Evolutionary conservation across 1,140 invertebrate genomes (phyloP).

Genomic region (Homarus americanus): DNA sequence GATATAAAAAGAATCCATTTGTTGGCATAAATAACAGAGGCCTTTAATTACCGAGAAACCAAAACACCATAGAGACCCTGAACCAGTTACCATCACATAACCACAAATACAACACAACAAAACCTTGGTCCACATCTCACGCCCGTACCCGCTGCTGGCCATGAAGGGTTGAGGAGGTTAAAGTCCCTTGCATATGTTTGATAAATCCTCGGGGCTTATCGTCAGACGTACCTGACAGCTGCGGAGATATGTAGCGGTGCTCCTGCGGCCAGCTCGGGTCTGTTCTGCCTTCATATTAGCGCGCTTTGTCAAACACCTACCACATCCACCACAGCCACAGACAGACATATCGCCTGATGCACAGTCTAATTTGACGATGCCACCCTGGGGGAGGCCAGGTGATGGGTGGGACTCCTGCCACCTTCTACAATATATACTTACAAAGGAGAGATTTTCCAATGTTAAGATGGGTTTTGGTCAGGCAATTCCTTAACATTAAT

Average conservation of each 20-base stretch:
- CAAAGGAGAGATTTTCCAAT: not conserved
- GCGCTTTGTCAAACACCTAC: not conserved
- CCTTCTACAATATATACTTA: too few species aligned
- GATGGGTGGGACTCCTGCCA: too few species aligned
- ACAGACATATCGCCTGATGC: not conserved
- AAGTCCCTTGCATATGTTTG: not conserved
- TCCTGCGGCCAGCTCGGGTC: not conserved
- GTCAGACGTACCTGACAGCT: not conserved
- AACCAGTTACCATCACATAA: too few species aligned
- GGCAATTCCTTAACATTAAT: not conserved
- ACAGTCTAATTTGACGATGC: not conserved
- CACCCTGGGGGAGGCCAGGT: too few species aligned
- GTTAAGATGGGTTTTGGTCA: not conserved
- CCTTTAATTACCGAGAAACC: too few species aligned
- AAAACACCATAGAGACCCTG: too few species aligned
- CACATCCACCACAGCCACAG: not conserved
- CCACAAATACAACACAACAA: too few species aligned
- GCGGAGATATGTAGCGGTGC: not conserved
- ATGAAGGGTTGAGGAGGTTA: too few species aligned
- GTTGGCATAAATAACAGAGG: too few species aligned
- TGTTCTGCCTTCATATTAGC: not conserved
- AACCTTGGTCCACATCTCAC: too few species aligned
- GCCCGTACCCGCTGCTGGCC: too few species aligned
- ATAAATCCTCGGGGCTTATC: not conserved
- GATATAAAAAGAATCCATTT: too few species aligned